These are phyloP conservation scores for Zaprionus obscuricornis DNA, from an alignment of 2,888 invertebrate genomes.

Conservation along the genomic window DNA sequence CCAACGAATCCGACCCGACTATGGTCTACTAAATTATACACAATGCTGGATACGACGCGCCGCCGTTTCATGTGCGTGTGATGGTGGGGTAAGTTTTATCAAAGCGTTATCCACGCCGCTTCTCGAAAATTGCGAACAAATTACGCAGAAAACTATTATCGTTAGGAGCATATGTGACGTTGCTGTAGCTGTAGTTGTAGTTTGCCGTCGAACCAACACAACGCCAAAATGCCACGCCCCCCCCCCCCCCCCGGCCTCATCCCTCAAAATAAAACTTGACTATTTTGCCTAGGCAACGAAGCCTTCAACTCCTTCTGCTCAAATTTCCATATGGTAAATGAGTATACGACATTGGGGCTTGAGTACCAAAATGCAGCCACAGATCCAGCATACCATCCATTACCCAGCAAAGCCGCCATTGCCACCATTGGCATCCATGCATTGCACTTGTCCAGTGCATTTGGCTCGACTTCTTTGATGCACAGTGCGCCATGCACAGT, in stretches of 20 bases:
- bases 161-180: constrained; percentile 82
- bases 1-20: not conserved
- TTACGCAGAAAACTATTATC: constrained; percentile 83
- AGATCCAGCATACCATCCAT: constrained; percentile 26
- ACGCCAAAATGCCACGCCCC: constrained; percentile 40
- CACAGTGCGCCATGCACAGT: too few species aligned
- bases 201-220: too few species aligned
- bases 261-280: too few species aligned
- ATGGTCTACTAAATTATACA: constrained; percentile 69
- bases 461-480: constrained; percentile 23
- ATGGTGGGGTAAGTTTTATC: constrained; percentile 53
- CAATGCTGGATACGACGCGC: constrained; percentile 28
- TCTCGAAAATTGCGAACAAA: constrained; percentile 77
- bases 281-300: too few species aligned
- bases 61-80: constrained; percentile 21
- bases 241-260: not conserved
- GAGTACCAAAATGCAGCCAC: constrained; percentile 70
- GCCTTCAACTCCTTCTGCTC: not conserved
- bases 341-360: constrained; percentile 54
- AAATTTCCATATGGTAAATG: constrained; percentile 40
- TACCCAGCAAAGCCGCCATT: not conserved
- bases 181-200: too few species aligned
- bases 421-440: not conserved
- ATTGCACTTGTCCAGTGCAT: constrained; percentile 6
- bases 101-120: constrained; percentile 53